Conservation (phyloP, 2,797 vertebrate species). For the Diglossa cyanea region DNA sequence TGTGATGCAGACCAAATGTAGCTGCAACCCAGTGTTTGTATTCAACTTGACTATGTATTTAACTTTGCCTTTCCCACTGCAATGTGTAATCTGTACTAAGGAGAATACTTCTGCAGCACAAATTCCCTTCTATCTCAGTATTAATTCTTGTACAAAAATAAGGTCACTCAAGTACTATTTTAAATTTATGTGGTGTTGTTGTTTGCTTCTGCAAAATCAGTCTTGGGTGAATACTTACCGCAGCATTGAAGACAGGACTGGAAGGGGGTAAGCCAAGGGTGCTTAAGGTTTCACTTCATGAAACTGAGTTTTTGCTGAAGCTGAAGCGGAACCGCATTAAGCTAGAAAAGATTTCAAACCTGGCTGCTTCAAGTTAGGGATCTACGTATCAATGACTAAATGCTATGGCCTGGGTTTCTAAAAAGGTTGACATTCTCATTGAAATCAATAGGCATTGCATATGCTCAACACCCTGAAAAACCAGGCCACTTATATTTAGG, state of each 20-base stretch:
- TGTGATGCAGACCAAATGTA: neutral
- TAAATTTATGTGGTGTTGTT: neutral
- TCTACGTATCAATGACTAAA: neutral
- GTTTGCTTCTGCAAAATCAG: neutral
- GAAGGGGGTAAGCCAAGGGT: neutral
- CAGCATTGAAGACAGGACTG: neutral
- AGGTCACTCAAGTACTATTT: neutral
- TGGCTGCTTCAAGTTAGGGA: neutral
- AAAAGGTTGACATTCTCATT: neutral
- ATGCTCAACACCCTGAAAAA: conserved; percentile 11
- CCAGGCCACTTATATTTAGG: conserved; percentile 15
- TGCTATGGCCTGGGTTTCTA: conserved; percentile 12
- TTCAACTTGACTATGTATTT: neutral
- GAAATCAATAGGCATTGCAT: conserved; percentile 9
- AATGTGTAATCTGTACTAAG: neutral
- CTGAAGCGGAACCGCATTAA: neutral
- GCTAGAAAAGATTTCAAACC: neutral
- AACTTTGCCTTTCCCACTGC: conserved; percentile 17
- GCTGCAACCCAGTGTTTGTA: neutral
- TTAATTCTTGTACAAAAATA: conserved; percentile 1
- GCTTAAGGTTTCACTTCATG: neutral
- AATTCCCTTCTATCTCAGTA: neutral
- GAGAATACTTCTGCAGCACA: neutral
- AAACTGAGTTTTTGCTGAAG: neutral
- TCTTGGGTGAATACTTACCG: neutral